Evolutionary conservation across 2,888 invertebrate genomes (phyloP), one percentile per base, ranked within the genome.

Genomic region (Acronicta psi): DNA sequence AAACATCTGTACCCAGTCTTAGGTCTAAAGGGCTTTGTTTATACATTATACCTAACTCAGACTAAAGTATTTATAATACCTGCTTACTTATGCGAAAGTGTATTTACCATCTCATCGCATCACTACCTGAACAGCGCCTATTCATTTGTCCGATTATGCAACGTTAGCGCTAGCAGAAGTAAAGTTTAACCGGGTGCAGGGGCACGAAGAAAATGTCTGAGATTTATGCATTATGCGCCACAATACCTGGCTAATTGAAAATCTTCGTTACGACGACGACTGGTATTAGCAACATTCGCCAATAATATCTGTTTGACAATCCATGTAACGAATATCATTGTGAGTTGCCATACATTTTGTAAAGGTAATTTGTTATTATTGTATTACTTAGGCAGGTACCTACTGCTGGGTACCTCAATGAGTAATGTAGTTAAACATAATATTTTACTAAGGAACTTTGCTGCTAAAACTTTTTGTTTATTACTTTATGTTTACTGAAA

Each of bases 171-270:
- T 65, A 73, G 73, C 68, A 63, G 59, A 68, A 51, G 61, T 71
- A 84, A 77, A 80, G 73, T 79, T 77, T 73, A 78, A 74, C 66
- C 74, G 66, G 77, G 77, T 73, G 73, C 73, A 29, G 29, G 59
- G 73, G 63, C 78, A 80, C 79, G 80, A 85, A 84, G 81, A 85
- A 69, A 85, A 81, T 77, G 75, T 79, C 75, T 75, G 40, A 68
- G 70, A 79, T 25, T 11, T 23, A 23, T 20, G 75, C n/a, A n/a
- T 76, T 73, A 77, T 79, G 63, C 69, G 63, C 69, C 60, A 73
- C 73, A 77, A 76, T 79, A 67, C 74, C 49, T 43, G 41, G 52
- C 54, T 79, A 81, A 83, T 81, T 81, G 74, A 79, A 81, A 81
- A 76, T 80, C 49, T 49, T 57, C 51, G 75, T 74, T 73, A 31